These are phyloP conservation scores for Anoplolepis gracilipes DNA, from an alignment of 1,140 invertebrate genomes.

Conservation along the genomic window DNA sequence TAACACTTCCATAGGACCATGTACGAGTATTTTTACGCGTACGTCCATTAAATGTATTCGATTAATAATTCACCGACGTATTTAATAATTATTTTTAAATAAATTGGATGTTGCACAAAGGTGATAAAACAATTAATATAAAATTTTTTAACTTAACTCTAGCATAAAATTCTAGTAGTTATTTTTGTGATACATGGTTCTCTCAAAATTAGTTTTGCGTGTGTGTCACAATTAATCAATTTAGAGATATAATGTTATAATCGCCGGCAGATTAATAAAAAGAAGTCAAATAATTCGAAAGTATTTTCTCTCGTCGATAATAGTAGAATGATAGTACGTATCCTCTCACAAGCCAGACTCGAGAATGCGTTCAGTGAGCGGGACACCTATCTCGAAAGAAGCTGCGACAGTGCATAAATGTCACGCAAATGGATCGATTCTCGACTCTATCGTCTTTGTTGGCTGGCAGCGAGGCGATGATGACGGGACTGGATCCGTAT, in stretches of 20 bases:
- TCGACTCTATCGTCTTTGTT: slow-evolving; percentile 1
- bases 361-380: slow-evolving; percentile 41
- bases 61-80: slow-evolving; percentile 4
- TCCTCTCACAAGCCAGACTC: neutral
- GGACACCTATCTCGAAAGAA: slow-evolving; percentile 39
- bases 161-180: neutral
- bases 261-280: neutral
- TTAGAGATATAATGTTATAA: neutral
- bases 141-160: neutral
- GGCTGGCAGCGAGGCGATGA: neutral
- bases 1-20: slow-evolving; percentile 13
- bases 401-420: slow-evolving; percentile 29
- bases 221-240: too few relatives aligned
- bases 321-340: neutral
- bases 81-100: slow-evolving; percentile 16
- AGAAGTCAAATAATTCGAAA: slow-evolving; percentile 28
- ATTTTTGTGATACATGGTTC: neutral
- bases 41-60: neutral
- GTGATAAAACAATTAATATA: neutral
- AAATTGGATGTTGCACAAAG: neutral
- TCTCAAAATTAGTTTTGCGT: too few relatives aligned
- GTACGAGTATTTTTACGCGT: neutral
- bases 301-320: slow-evolving; percentile 35
- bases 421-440: slow-evolving; percentile 35
- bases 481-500: neutral